Evolutionary conservation across 2,888 invertebrate species (phyloP), one percentile per base, ranked within the genome.

Genomic region (Helicoverpa assulta): DNA sequence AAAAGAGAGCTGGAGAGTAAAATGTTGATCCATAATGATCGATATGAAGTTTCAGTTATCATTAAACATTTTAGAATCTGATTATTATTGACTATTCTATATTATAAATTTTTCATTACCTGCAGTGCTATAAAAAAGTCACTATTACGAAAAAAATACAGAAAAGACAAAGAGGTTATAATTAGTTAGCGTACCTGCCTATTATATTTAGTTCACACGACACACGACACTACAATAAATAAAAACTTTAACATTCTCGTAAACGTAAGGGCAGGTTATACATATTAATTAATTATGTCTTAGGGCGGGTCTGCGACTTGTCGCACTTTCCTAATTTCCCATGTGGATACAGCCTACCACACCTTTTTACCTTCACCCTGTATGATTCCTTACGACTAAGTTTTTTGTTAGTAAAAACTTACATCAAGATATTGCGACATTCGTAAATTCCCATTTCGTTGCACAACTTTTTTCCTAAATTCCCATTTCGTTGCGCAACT

Each of bases 281-380:
- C 60, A 82, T 86, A 85, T 92, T 92, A 92, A 94, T 93, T 93
- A 93, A 94, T 94, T 92, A 90, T 77, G 91, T 94, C 95, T 95
- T 95, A 93, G 93, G 93, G 93, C 84, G 93, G 81, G 85, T 81
- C 76, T 65, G 65, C 89, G 89, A 90, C 90, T 89, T 89, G 85
- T 85, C 86, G 87, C 92, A 94, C 92, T 95, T 91, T 76, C 86
- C 83, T 93, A 91, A 95, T 95, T 95, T 95, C 95, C 95, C 95
- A 87, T 85, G 93, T 89, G 94, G 77, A 86, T 88, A 84, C 83
- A 79, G 90, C 91, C 90, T 93, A 91, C 90, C 91, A 89, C 92
- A 86, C 93, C 93, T 93, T 91, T 92, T 89, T 85, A 84, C 86
- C 84, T 85, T 82, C 82, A 75, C 67, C 83, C 78, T 81, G 73